Evolutionary conservation across 2,797 vertebrate species (phyloP).

Genomic region (Micromesistius poutassou): DNA sequence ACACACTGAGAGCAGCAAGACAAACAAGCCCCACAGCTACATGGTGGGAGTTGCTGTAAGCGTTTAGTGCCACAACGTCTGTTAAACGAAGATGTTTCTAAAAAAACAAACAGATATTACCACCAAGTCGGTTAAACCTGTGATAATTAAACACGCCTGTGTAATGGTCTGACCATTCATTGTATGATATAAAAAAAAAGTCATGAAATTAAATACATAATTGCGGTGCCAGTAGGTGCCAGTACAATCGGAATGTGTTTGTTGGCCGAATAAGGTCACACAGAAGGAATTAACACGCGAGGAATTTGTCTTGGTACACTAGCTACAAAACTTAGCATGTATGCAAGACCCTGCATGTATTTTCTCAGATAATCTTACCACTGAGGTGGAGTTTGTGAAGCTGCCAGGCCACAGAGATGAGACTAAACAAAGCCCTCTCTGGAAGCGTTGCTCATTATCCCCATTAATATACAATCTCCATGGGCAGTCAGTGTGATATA

Average conservation of each 20-base stretch:
- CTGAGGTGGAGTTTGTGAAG: not conserved
- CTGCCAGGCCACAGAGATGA: not conserved
- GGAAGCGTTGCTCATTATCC: no score
- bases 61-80: not conserved
- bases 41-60: not conserved
- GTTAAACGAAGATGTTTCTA: not conserved
- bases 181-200: not conserved
- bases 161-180: not conserved
- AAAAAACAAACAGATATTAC: not conserved
- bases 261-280: no score
- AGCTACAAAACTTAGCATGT: no score
- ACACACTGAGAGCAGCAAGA: conserved; percentile 1
- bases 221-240: no score
- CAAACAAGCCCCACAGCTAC: not conserved
- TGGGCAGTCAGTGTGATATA: not conserved
- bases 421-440: not conserved
- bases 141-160: not conserved
- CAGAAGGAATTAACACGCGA: no score
- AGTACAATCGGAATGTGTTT: no score
- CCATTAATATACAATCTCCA: not conserved
- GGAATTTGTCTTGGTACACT: no score
- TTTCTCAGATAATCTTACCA: not conserved
- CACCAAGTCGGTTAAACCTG: not conserved
- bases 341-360: not conserved
- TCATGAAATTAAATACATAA: no score